Evolutionary conservation across 1,140 invertebrate genomes (phyloP), one percentile per base, ranked within the genome.

Genomic region (Drosophila miranda): DNA sequence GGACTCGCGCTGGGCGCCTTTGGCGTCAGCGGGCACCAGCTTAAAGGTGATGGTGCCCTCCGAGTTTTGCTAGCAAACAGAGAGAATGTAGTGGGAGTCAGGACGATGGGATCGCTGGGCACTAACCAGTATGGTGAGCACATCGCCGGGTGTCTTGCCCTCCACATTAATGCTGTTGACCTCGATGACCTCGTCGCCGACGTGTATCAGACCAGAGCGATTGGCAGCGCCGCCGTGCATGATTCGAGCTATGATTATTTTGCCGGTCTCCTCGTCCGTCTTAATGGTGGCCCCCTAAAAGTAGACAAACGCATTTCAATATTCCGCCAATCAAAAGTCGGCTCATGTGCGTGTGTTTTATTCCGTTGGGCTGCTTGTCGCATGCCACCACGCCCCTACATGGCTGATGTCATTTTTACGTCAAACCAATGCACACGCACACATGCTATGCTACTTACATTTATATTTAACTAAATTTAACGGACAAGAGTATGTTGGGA

Each of bases 201-300:
- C 96, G 91, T 98, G 96, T 86, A 99, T 98, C 7, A 98, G 93
- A 45, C 96, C 96, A 7, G 97, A 98, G 72, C 97, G 93, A 91
- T 98, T 97, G 0, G 97, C 97, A 6, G 97, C 97, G n/a, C 97
- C 97, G 8, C 97, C 97, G 89, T 98, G 97, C 96, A 99, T 97
- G 46, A 99, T 96, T 70, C 97, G 93, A 1, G 97, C 97, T 72
- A 99, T 98, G 21, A 97, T 94, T 79, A 98, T 98, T 92, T 97
- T 97, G 19, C 97, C 97, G 48, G 96, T 98, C 71, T 95, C 93
- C 90, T 98, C 97, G 90, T 98, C 97, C 51, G 96, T 96, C 92
- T 98, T 98, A 90, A 99, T 98, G 26, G 98, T 99, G 46, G 97
- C 98, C 68, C 98, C 98, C 97, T 98, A 82, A 75, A 91, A 87